Evolutionary conservation across 1,140 invertebrate species (phyloP), one percentile per base, ranked within the genome.

Genomic region (Potamilus streckersoni): DNA sequence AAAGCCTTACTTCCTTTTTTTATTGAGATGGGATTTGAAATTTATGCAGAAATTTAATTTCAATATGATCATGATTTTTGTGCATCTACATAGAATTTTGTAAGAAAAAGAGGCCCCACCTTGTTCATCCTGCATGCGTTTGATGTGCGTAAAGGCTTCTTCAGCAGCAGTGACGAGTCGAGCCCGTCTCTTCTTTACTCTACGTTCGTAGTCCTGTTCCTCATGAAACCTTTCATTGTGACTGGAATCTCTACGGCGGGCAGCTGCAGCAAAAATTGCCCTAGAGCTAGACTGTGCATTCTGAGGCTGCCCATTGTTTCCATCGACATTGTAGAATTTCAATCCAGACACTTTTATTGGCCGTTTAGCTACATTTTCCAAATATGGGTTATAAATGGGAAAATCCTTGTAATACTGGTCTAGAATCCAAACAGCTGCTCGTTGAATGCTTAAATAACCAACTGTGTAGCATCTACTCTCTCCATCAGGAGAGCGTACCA

Each of bases 321-420:
- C 95, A 86, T 99, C 97, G 0, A 99, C 96, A 88, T 99, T 96
- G 89, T 99, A 99, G 89, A 98, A 97, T 87, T 99, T 98, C 83
- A 98, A 97, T 87, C 95, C 96, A 38, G 84, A 83, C 70, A 87
- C 74, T 73, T 87, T 88, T 16, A 82, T 74, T 17, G 84, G 81
- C 20, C 82, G 78, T 38, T 83, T 82, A 13, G 84, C 83, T 1
- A 84, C 82, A 64, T 86, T 84, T 78, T 89, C 89, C 80, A 99
- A 91, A 87, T 98, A 98, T 0, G 97, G 97, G 91, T 99, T 99
- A 85, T 98, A 99, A 74, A 97, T 96, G 0, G 95, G 93, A 90
- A 99, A 99, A 86, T 98, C 96, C 2, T 95, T 95, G 82, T 99
- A 99, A 89, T 99, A 99, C 76, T 94, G 94, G 89, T 98, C 96